These are phyloP conservation scores for Serranus cabrilla DNA, from an alignment of 2,797 vertebrate genomes.

Conservation along the genomic window DNA sequence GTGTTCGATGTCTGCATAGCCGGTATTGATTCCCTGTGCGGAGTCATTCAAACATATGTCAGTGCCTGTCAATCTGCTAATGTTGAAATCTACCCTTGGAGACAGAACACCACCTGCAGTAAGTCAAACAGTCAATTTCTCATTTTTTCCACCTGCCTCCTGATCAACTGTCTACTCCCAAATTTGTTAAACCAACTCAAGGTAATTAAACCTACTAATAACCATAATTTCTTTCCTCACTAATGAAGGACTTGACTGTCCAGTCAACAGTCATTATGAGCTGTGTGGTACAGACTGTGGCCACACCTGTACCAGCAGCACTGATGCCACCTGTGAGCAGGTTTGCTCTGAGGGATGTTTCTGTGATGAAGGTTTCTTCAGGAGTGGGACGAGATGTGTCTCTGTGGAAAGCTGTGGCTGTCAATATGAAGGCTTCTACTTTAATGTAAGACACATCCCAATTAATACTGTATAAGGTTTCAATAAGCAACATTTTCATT, in stretches of 20 bases:
- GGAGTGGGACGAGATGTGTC: constrained; percentile 72
- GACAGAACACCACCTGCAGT: constrained; percentile 84
- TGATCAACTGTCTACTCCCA: neutral
- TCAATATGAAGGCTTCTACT: constrained; percentile 60
- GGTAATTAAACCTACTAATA: neutral
- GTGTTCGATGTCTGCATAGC: constrained; percentile 84
- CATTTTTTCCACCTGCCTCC: neutral
- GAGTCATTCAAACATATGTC: constrained; percentile 76
- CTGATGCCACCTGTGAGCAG: constrained; percentile 57
- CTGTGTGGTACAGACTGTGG: constrained; percentile 79
- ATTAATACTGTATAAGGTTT: neutral
- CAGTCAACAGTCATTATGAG: constrained; percentile 80
- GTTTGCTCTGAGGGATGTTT: constrained; percentile 81
- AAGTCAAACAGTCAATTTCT: constrained; percentile 50
- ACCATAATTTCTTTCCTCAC: neutral
- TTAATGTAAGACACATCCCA: constrained; percentile 52
- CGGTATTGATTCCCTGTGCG: constrained; percentile 65
- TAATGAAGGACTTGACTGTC: constrained; percentile 63
- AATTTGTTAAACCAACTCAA: neutral
- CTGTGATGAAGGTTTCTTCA: constrained; percentile 72
- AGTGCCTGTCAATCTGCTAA: constrained; percentile 84
- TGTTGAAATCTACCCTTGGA: constrained; percentile 81
- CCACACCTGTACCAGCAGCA: constrained; percentile 64
- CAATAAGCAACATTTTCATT: neutral
- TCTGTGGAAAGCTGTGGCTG: constrained; percentile 59